Evolutionary conservation across 2,113 vertebrate genomes (phyloP), one percentile per base, ranked within the genome.

Genomic region (Paradisaea rubra): DNA sequence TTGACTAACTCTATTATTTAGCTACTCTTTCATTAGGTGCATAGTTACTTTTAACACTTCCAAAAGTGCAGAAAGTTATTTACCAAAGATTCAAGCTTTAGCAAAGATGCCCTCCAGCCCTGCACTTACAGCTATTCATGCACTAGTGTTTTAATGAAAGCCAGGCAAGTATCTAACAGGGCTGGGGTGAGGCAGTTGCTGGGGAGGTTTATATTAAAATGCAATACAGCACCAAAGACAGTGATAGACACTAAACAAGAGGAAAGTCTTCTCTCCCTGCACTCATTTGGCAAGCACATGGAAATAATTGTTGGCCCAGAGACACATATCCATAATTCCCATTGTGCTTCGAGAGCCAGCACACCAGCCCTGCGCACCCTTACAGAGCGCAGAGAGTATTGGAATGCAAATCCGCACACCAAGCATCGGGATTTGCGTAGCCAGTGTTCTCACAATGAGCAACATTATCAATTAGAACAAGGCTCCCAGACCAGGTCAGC

Each of bases 281-380:
- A 61, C 69, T 86, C 54, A 76, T 86, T 95, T 88, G 72, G 59
- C 63, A 91, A 93, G 63, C 91, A 96, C 95, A 93, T 82, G 91
- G 94, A 95, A 97, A 95, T 92, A 94, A 95, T 94, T 97, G 81
- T 76, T 72, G 71, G 59, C 81, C 56, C 59, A 89, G 78, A 80
- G 81, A 87, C 81, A 61, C 84, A 52, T 47, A 94, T 63, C 81
- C 87, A 45, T 93, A 80, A 95, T 80, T 95, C 71, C 71, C 63
- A 88, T 77, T 96, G 91, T 94, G 71, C 42, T 72, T 84, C 0
- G 1, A 95, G 68, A 91, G 54, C 15, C 28, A 66, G 45, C 66
- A 82, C 74, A 93, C 33, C 81, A 87, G 89, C 33, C 45, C 47
- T n/a, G 33, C 0, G 0, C 63, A 82, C 85, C 63, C 84, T 79